Percentiles rank a stretch among this genome's conserved stretches.
Evolutionary conservation across 2,113 vertebrate species (phyloP).

Genomic region (Burhinus bistriatus): DNA sequence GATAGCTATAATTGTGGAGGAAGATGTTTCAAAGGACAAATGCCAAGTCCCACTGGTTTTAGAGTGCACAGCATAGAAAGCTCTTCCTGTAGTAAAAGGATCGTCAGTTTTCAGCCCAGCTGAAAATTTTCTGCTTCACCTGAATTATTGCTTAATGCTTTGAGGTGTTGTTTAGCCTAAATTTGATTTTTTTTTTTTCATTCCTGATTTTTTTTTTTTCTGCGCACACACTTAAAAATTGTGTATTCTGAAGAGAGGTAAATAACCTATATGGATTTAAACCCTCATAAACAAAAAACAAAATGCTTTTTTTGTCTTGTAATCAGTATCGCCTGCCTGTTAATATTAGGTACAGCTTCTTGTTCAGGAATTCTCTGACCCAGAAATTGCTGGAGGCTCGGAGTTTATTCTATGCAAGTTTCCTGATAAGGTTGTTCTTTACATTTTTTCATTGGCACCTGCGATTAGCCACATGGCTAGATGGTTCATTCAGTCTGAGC

Average conservation of each 20-base stretch:
- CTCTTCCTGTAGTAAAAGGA: background rate
- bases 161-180: background rate
- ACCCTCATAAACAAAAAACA: background rate
- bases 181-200: background rate
- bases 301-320: accelerated
- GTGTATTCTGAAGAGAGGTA: accelerated
- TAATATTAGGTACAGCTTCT: background rate
- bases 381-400: background rate
- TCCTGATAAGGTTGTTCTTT: background rate
- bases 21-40: background rate
- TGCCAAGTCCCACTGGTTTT: background rate
- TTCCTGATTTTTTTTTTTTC: background rate
- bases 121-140: background rate
- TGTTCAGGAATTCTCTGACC: background rate
- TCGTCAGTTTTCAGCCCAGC: background rate
- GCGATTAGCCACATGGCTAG: background rate
- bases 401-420: background rate
- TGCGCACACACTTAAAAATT: background rate
- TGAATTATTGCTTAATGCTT: background rate
- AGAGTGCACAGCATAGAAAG: background rate
- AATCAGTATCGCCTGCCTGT: background rate
- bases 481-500: background rate
- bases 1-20: background rate
- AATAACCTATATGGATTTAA: background rate
- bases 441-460: background rate